A percentile compares a stretch with the other conserved stretches of the same genome.
Conservation (phyloP, 2,888 invertebrate species). For the Drosophila incognita region DNA sequence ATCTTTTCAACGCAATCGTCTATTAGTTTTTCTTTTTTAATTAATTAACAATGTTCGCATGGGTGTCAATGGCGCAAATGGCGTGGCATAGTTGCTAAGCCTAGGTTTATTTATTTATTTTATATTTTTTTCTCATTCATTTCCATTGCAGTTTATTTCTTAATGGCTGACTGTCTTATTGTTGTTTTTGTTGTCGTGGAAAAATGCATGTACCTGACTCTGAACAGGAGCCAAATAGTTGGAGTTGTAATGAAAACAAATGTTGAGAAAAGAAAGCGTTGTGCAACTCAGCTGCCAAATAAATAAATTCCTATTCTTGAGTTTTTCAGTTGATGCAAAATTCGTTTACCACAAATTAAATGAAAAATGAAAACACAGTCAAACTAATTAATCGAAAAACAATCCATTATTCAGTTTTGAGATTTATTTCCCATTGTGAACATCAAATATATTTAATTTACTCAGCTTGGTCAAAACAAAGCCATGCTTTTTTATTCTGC, state of each 20-base stretch:
- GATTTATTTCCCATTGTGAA: neutral
- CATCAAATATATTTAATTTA: neutral
- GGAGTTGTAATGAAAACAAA: slow-evolving; percentile 20
- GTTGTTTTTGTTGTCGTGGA: slow-evolving; percentile 1
- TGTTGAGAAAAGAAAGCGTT: slow-evolving; percentile 28
- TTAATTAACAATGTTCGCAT: slow-evolving; percentile 76
- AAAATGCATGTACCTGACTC: slow-evolving; percentile 23
- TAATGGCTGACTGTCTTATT: slow-evolving; percentile 10
- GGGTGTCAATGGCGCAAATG: slow-evolving; percentile 73
- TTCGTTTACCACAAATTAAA: neutral
- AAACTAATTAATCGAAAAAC: neutral
- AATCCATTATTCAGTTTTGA: neutral
- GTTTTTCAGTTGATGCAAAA: neutral
- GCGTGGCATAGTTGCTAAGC: slow-evolving; percentile 39
- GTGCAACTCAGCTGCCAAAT: neutral
- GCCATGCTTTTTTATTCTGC: neutral
- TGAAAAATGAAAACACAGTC: neutral
- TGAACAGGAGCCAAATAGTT: slow-evolving; percentile 21
- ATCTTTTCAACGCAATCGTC: slow-evolving; percentile 77
- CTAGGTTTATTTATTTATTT: slow-evolving; percentile 30
- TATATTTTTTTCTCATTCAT: slow-evolving; percentile 13
- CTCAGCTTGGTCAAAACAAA: neutral
- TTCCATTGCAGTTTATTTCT: slow-evolving; percentile 14
- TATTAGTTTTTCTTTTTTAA: slow-evolving; percentile 73
- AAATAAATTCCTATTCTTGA: neutral